Evolutionary conservation across 2,888 invertebrate species (phyloP), one percentile per base, ranked within the genome.

Genomic region (Eupelmus urozonus): DNA sequence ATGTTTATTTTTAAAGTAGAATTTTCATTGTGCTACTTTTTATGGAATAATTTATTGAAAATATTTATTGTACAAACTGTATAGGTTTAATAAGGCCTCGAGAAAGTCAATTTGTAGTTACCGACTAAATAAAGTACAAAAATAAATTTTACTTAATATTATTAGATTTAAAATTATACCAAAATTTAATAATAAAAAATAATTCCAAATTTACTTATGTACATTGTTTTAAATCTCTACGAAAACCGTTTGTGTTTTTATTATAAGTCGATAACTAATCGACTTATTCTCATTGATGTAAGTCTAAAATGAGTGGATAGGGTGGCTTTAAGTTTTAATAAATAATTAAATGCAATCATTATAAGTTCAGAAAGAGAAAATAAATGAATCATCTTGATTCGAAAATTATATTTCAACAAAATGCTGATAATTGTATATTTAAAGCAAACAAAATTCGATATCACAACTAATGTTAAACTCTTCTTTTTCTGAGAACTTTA

Each of bases 401-500:
- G 60, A 57, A 55, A 25, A 57, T 66, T 55, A n/a, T 16, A 45
- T 57, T 23, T 23, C 18, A 71, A 40, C 18, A 25, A 74, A 73
- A 53, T 29, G 34, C 2, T 53, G 0, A 65, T 51, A 29, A 55
- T 62, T 62, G 20, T 70, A 45, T 11, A 51, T 69, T 1, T 27
- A 63, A 25, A 57, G 51, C 45, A 65, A 27, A 65, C 16, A 34
- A 73, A 70, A 71, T 53, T 77, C 16, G 40, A 11, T 57, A 60
- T 49, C 65, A 42, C 62, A 60, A 65, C 51, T 60, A 66, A 75
- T n/a, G 42, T 34, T 34, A 45, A 45, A 45, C 2, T 45, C 57
- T 77, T 75, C 80, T 79, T 76, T 81, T 79, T 80, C 78, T 80
- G 76, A 78, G 16, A 73, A 78, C 78, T 78, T 78, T 76, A 34